phyloP scores from a whole-genome alignment of 2,797 vertebrate genomes.

The Falco berigora region DNA sequence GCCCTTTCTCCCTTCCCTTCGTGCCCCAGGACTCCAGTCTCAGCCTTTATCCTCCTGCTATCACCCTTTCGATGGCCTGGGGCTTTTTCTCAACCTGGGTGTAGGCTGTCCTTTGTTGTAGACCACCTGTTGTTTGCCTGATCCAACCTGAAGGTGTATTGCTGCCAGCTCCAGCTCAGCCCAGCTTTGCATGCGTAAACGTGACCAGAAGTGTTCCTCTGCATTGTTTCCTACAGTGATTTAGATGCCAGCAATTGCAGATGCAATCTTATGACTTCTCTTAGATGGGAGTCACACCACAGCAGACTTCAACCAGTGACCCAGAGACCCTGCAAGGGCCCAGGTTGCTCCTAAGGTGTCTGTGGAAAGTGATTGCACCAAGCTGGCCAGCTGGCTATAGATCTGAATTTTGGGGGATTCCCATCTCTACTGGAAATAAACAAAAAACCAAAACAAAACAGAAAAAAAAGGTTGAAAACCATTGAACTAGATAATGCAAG shows the following conservation, averaged over 20 bases:
- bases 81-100: neutral
- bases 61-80: neutral
- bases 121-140: neutral
- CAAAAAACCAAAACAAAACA: neutral
- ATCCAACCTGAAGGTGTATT: neutral
- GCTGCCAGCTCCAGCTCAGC: neutral
- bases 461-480: neutral
- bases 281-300: neutral
- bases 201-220: neutral
- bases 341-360: neutral
- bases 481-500: conserved; percentile 2
- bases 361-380: neutral
- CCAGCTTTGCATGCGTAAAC: neutral
- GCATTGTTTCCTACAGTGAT: neutral
- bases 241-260: neutral
- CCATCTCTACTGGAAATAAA: neutral
- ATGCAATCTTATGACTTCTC: neutral
- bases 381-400: neutral
- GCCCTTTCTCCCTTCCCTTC: neutral
- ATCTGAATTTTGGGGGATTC: neutral
- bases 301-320: neutral
- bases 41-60: neutral
- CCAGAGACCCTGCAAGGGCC: neutral
- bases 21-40: neutral
- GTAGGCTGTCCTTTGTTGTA: neutral